Evolutionary conservation across 2,888 invertebrate species (phyloP).

Genomic region (Stratiomys singularior): DNA sequence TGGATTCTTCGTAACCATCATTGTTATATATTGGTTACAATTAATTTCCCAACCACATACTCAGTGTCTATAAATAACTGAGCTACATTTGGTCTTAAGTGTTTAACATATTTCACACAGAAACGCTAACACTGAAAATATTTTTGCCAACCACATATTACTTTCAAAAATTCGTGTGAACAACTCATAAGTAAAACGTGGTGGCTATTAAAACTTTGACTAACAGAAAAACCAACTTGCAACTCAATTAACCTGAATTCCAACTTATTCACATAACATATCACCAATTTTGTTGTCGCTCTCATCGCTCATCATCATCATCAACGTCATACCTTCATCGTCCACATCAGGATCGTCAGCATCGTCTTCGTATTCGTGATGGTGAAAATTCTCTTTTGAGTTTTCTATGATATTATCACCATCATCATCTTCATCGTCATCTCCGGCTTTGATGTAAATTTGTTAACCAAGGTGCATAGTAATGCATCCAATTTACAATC

Average conservation of each 20-base stretch:
- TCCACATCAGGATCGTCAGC: background rate
- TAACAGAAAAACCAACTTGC: background rate
- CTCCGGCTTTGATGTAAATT: slow-evolving; percentile 20
- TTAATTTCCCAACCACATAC: too few species aligned
- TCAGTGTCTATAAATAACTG: too few species aligned
- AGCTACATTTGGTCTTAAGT: too few species aligned
- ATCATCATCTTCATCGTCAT: background rate
- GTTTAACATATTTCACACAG: too few species aligned
- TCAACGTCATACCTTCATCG: background rate
- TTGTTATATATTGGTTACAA: too few species aligned
- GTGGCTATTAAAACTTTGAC: background rate
- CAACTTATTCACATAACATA: background rate
- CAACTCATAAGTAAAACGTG: background rate
- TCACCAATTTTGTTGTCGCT: background rate
- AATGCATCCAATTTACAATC: slow-evolving; percentile 26
- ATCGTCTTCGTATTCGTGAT: background rate
- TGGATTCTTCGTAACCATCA: too few species aligned
- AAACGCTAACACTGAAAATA: too few species aligned
- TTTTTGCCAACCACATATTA: too few species aligned
- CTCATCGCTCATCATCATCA: background rate
- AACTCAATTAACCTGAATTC: slow-evolving; percentile 20
- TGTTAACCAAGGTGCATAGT: background rate
- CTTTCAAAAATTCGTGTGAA: too few species aligned
- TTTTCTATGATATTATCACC: background rate
- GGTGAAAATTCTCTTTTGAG: background rate